phyloP scores from a whole-genome alignment of 2,113 vertebrate species.

The Vicugna pacos region DNA sequence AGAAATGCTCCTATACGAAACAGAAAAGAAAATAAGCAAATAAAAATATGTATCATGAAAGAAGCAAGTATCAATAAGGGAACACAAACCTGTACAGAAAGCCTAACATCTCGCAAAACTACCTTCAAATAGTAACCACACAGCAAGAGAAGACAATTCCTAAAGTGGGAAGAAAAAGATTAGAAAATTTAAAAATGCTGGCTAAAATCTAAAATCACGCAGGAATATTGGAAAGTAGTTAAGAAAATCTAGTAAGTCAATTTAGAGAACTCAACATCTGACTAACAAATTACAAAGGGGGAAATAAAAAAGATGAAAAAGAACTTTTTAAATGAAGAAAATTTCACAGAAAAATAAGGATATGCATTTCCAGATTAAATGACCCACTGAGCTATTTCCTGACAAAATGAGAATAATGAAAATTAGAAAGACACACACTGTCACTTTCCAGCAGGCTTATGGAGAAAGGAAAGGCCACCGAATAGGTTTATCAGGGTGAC shows the following conservation, averaged over 20 bases:
- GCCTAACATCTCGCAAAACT: background rate
- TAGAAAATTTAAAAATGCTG: background rate
- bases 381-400: background rate
- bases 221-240: background rate
- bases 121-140: background rate
- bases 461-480: background rate
- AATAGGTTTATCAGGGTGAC: background rate
- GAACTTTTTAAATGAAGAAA: background rate
- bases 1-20: background rate
- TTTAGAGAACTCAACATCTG: background rate
- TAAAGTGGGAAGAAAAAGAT: background rate
- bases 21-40: background rate
- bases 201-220: background rate
- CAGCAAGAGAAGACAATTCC: background rate
- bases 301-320: background rate
- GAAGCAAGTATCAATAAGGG: constrained; percentile 1
- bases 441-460: background rate
- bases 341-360: background rate
- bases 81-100: background rate
- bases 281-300: background rate
- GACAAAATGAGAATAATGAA: background rate
- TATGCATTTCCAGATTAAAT: background rate
- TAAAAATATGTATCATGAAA: background rate
- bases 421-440: background rate
- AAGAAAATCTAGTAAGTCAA: background rate